Percentiles rank a stretch among this genome's conserved stretches.
These are phyloP conservation scores for Drosophila bocki DNA, from an alignment of 1,140 invertebrate species.

Conservation along the genomic window DNA sequence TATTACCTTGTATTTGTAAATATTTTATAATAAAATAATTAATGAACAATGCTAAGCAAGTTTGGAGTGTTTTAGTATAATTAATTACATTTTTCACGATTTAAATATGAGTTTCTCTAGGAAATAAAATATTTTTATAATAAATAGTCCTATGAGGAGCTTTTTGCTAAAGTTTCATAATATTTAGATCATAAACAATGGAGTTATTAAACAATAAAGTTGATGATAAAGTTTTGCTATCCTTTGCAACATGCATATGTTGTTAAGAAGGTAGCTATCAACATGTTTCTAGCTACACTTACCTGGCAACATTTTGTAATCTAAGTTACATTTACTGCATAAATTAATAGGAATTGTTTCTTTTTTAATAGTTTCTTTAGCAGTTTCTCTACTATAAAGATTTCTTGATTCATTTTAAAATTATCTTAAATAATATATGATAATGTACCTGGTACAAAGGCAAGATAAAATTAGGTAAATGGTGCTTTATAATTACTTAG, in stretches of 20 bases:
- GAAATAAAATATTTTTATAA: background rate
- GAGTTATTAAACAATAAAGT: background rate
- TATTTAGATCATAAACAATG: background rate
- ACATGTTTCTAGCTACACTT: background rate
- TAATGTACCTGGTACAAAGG: too few species aligned
- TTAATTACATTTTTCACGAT: background rate
- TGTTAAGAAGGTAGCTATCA: background rate
- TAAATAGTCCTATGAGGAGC: too few species aligned
- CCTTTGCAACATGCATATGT: background rate
- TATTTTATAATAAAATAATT: conserved; percentile 1
- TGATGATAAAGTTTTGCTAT: too few species aligned
- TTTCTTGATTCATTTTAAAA: background rate
- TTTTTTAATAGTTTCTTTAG: background rate
- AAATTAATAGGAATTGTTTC: background rate
- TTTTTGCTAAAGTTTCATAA: background rate
- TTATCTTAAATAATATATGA: too few species aligned
- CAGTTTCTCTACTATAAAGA: background rate
- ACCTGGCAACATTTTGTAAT: background rate
- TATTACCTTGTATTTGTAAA: background rate
- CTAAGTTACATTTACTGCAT: background rate
- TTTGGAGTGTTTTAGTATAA: background rate
- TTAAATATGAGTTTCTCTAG: background rate
- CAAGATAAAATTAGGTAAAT: too few species aligned
- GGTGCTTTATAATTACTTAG: background rate
- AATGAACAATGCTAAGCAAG: background rate